Base-by-base conservation (phyloP, 2,113 vertebrate species). In the Thinocorus orbignyianus region DNA sequence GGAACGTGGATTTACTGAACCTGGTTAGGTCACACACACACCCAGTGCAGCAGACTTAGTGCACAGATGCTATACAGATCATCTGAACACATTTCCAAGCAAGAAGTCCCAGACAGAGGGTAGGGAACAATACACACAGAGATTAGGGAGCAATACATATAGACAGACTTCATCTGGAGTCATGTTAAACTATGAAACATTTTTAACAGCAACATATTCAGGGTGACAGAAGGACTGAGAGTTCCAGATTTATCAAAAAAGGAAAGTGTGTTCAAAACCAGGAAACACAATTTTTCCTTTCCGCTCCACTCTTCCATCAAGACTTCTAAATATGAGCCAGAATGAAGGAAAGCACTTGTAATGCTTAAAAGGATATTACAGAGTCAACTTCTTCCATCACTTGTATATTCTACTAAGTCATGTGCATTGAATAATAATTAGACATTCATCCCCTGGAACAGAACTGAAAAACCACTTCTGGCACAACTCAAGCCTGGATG, bases 361-460 rank as follows among this genome's bases (percentile, higher is more conserved):
- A 68, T 70, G 69, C 81, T 94, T 96, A 81, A 76, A 66, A 93
- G 79, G 71, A 77, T 86, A 94, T 79, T 83, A 94, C 31, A 94
- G 88, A 96, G 81, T 94, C 37, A 49, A 84, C 74, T 96, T 95
- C 95, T 97, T 92, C 97, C 93, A 96, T 93, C 93, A 84, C 80
- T 97, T 90, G 88, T 92, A 74, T 89, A 96, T 95, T 97, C 95
- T 89, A 93, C 87, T 83, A 94, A 96, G 84, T 91, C 88, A 82
- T 77, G 62, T 88, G 88, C 78, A 94, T 33, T 93, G 97, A 97
- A 98, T 97, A 97, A 95, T 96, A 98, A 98, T 97, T 96, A 98
- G 96, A 97, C 91, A 97, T 85, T 92, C 82, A 94, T 95, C 91
- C 93, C 92, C 80, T 95, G 95, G 96, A 97, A 98, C 80, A 92